These are phyloP conservation scores for Brachionichthys hirsutus DNA, from an alignment of 2,113 vertebrate genomes.

Conservation along the genomic window DNA sequence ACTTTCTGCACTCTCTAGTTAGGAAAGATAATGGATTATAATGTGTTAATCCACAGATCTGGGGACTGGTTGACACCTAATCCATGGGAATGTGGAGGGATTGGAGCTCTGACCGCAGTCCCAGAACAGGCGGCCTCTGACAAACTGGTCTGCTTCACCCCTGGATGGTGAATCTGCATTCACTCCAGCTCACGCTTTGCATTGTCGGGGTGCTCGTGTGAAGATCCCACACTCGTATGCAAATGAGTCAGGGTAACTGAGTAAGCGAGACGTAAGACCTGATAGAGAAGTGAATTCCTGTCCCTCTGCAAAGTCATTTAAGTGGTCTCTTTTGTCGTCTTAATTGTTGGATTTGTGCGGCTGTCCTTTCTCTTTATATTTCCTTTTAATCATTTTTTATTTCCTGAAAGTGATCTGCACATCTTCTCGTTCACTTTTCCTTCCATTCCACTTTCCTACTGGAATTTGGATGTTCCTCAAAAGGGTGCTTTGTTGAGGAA, in stretches of 20 bases:
- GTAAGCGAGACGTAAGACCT: slow-evolving; percentile 30
- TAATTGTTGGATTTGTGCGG: slow-evolving; percentile 66
- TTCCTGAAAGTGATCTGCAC: slow-evolving; percentile 52
- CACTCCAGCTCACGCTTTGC: slow-evolving; percentile 27
- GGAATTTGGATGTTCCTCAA: slow-evolving; percentile 61
- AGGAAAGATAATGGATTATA: slow-evolving; percentile 76
- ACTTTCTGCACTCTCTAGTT: slow-evolving; percentile 61
- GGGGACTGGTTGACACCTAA: slow-evolving; percentile 74
- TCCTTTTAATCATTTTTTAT: slow-evolving; percentile 66
- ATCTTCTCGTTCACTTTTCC: slow-evolving; percentile 41
- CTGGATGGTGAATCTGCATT: slow-evolving; percentile 47
- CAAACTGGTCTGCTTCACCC: slow-evolving; percentile 57
- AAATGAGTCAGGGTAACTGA: slow-evolving; percentile 40
- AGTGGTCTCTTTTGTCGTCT: slow-evolving; percentile 56
- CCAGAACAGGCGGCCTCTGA: slow-evolving; percentile 63
- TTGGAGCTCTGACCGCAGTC: slow-evolving; percentile 70
- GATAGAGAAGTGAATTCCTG: slow-evolving; percentile 45
- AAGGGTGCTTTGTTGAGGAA: slow-evolving; percentile 61
- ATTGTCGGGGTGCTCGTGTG: slow-evolving; percentile 25
- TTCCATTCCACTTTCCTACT: slow-evolving; percentile 39
- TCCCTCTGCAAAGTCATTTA: slow-evolving; percentile 54
- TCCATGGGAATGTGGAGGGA: slow-evolving; percentile 74
- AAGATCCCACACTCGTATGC: slow-evolving; percentile 48
- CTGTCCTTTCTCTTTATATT: slow-evolving; percentile 56
- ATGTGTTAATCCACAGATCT: slow-evolving; percentile 76